Conservation (phyloP, 2,113 vertebrate genomes). For the Anseranas semipalmata region DNA sequence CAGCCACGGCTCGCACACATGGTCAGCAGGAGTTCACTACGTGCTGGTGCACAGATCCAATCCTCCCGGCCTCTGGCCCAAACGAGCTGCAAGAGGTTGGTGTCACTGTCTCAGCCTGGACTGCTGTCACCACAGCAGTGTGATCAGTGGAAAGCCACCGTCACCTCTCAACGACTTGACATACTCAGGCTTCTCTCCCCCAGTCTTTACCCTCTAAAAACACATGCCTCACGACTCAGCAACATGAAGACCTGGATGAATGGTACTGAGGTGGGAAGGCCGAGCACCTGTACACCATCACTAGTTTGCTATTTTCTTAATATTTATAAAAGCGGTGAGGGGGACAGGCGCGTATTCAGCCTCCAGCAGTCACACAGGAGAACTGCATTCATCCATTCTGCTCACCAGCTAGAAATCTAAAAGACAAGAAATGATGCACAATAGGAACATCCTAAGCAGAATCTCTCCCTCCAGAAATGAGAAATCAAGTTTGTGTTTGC, state of each 20-base stretch:
- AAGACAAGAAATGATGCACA: background rate
- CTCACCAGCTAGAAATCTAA: background rate
- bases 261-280: background rate
- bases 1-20: accelerated
- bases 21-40: background rate
- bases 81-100: background rate
- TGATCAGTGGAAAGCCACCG: background rate
- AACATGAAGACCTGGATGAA: background rate
- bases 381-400: background rate
- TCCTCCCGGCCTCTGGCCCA: background rate
- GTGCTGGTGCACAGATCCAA: background rate
- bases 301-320: background rate
- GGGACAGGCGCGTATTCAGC: accelerated
- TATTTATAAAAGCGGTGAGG: background rate
- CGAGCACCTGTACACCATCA: background rate
- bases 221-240: accelerated
- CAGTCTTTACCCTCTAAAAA: background rate
- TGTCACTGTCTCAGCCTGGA: background rate
- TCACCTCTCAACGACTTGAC: accelerated
- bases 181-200: background rate
- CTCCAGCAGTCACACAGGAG: background rate
- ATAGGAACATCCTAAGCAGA: background rate
- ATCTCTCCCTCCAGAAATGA: background rate
- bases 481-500: background rate
- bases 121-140: background rate